Evolutionary conservation across 2,113 vertebrate genomes (phyloP).

Genomic region (Azemiops feae): DNA sequence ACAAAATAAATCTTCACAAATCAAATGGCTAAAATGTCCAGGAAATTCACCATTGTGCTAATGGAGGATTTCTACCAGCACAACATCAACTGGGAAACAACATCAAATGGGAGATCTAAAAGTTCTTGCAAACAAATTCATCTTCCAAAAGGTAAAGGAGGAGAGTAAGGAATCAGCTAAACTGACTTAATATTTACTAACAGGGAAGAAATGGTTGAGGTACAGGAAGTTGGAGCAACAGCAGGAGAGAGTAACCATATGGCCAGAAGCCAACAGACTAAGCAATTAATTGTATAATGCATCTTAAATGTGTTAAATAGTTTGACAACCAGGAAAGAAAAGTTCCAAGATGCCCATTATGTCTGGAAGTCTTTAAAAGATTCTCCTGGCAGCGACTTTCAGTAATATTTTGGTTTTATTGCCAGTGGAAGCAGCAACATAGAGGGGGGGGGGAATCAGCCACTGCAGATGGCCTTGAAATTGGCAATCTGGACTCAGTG

Average conservation of each 20-base stretch:
- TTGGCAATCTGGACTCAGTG: slow-evolving; percentile 41
- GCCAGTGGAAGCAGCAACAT: slow-evolving; percentile 55
- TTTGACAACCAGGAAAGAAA: neutral
- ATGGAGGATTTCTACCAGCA: neutral
- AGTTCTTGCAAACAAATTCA: neutral
- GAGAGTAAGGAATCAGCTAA: neutral
- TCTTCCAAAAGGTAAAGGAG: neutral
- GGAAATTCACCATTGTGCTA: neutral
- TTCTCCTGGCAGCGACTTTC: neutral
- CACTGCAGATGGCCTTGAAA: slow-evolving; percentile 49
- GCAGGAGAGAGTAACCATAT: neutral
- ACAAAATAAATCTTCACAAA: neutral
- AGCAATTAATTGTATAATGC: neutral
- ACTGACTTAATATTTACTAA: neutral
- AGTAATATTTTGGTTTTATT: neutral
- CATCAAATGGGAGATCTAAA: neutral
- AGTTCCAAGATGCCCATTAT: neutral
- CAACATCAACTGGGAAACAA: too few relatives aligned
- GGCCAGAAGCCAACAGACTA: neutral
- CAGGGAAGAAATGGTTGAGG: neutral
- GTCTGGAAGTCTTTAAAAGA: neutral
- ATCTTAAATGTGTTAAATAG: neutral
- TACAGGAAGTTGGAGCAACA: neutral
- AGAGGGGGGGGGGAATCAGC: slow-evolving; percentile 46
- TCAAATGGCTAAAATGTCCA: neutral